These are phyloP conservation scores for Mesorhabditis belari DNA, from an alignment of 2,888 invertebrate genomes.

Conservation along the genomic window DNA sequence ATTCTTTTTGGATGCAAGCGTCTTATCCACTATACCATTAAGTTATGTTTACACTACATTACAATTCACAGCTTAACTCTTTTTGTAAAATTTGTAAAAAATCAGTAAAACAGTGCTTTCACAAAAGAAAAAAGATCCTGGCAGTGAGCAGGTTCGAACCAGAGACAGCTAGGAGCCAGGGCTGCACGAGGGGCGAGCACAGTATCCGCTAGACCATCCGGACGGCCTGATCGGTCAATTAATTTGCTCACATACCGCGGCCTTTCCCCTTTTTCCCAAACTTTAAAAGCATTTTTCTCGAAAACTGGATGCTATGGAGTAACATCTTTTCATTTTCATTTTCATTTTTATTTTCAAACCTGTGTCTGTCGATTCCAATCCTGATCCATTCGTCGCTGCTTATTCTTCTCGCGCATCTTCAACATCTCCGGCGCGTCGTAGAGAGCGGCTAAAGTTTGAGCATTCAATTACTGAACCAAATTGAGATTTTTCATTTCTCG, in stretches of 20 bases:
- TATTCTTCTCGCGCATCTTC: slow-evolving; percentile 47
- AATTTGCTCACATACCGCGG: too few species aligned
- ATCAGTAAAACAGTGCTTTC: neutral
- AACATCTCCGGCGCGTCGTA: slow-evolving; percentile 50
- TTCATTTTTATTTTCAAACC: too few species aligned
- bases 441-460: slow-evolving; percentile 22
- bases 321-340: neutral
- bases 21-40: too few species aligned
- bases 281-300: too few species aligned
- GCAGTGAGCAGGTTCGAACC: neutral
- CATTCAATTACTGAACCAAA: neutral
- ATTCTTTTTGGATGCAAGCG: too few species aligned
- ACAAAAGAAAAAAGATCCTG: neutral
- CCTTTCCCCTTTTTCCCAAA: too few species aligned
- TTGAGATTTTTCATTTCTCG: neutral
- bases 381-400: slow-evolving; percentile 32
- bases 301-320: too few species aligned
- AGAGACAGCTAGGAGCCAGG: neutral
- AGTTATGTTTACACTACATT: neutral
- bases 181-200: neutral
- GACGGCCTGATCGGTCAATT: too few species aligned
- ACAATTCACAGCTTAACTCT: neutral
- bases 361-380: slow-evolving; percentile 27
- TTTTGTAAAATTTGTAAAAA: neutral
- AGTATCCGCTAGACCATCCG: too few species aligned